Percentiles rank a stretch among this genome's conserved stretches.
Conservation (phyloP, 2,797 vertebrate species). For the Bothrops alternatus region DNA sequence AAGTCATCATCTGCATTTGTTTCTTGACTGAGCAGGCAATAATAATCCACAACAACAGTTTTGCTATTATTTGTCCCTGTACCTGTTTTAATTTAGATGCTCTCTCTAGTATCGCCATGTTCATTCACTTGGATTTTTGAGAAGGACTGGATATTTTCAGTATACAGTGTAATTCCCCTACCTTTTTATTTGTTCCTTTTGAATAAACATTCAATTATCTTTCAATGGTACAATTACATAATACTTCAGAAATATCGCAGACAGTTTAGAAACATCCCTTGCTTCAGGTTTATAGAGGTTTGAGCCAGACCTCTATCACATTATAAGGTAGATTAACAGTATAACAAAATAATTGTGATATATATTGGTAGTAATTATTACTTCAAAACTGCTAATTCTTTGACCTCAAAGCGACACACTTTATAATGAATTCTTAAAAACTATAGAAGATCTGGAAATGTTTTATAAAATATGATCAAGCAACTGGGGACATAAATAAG, state of each 20-base stretch:
- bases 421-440: neutral
- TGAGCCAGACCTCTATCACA: neutral
- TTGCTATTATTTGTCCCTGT: neutral
- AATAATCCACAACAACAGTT: neutral
- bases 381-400: neutral
- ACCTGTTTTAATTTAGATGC: neutral
- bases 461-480: conserved; percentile 5
- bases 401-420: conserved; percentile 15
- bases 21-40: neutral
- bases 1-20: neutral
- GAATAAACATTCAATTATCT: neutral
- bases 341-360: neutral
- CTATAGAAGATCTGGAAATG: neutral
- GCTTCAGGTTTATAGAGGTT: neutral
- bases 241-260: neutral
- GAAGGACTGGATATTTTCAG: neutral
- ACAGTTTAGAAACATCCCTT: neutral
- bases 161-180: neutral
- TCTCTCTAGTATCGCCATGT: neutral
- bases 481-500: neutral
- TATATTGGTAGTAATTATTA: neutral
- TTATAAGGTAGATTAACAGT: neutral
- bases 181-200: neutral
- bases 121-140: neutral
- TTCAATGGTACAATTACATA: neutral